Evolutionary conservation across 2,797 vertebrate species (phyloP).

Genomic region (Pyrocephalus nanus): DNA sequence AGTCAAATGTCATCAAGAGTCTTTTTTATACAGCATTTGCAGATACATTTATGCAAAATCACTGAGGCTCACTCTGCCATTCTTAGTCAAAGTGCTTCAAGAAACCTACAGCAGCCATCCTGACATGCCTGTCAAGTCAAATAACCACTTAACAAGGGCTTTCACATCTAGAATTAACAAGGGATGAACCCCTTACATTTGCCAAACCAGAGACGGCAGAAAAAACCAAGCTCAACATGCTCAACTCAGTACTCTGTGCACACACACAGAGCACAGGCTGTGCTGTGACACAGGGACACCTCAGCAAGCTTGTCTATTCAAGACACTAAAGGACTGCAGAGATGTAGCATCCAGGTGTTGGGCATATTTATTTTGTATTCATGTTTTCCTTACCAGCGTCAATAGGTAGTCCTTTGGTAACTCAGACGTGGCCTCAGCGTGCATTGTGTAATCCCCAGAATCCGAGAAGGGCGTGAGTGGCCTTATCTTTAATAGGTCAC

Average conservation of each 20-base stretch:
- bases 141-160: background rate
- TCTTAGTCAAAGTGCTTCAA: background rate
- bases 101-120: background rate
- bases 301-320: background rate
- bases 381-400: slow-evolving; percentile 84
- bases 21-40: background rate
- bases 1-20: background rate
- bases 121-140: background rate
- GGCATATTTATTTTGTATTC: background rate
- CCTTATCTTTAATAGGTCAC: slow-evolving; percentile 81
- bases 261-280: background rate
- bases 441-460: slow-evolving; percentile 86
- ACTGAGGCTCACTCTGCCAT: background rate
- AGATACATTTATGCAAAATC: background rate
- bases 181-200: background rate
- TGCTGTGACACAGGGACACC: background rate
- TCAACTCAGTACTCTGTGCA: background rate
- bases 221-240: background rate
- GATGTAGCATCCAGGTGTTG: background rate
- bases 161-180: background rate
- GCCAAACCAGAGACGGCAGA: background rate
- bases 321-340: background rate
- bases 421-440: slow-evolving; percentile 70
- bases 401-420: slow-evolving; percentile 89
- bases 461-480: slow-evolving; percentile 95